Evolutionary conservation across 2,888 invertebrate species (phyloP), one percentile per base, ranked within the genome.

Genomic region (Aleiodes alternator): DNA sequence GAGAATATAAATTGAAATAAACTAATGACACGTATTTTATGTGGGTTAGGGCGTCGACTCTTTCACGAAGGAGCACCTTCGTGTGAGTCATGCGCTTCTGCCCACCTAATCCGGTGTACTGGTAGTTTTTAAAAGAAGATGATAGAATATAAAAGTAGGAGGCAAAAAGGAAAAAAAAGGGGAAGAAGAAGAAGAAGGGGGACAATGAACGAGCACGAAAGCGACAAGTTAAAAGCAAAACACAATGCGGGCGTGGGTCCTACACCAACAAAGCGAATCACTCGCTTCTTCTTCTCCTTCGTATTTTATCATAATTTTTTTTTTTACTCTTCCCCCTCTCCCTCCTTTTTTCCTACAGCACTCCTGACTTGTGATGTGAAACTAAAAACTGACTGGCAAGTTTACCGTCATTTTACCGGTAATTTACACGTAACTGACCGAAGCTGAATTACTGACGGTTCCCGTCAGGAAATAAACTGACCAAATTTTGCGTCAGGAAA

Each of bases 201-300:
- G 70, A 85, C 85, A 86, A 86, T 85, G 83, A 84, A 84, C 81
- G 77, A 82, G 82, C 81, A 73, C 78, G 82, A 84, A 86, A 86
- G 80, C 84, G 83, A 84, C 85, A 83, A 85, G 84, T 83, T 83
- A 83, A 80, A 82, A 82, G 84, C 80, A 70, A 64, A 84, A 85
- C 82, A 87, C 86, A 87, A 87, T 85, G 85, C 84, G 84, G 84
- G 87, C 87, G 87, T 86, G 86, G 86, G 86, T 84, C 85, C 84
- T 82, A 79, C 75, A 77, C 79, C 82, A 80, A 81, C 82, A 80
- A 81, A 81, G 82, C 80, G 79, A 82, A 83, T 81, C 80, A 80
- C 69, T 75, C 70, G 23, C 55, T 76, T 72, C 76, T 79, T 68
- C 57, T 76, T 72, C 76, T 79, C 64, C 69, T 29, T 57, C 38